Base-by-base conservation (phyloP, 1,140 invertebrate genomes). In the Cotesia glomerata region DNA sequence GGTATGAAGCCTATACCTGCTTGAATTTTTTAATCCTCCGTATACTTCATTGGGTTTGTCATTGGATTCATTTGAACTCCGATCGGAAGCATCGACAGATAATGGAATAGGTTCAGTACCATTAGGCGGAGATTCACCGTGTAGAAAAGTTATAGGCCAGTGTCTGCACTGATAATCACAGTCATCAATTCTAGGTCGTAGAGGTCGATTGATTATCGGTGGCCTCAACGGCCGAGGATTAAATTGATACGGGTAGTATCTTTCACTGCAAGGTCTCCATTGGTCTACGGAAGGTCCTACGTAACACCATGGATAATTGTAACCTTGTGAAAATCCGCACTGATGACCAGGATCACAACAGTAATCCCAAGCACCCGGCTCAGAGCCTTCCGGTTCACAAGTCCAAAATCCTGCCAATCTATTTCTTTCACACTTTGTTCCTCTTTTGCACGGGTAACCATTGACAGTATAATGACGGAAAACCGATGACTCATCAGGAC, bases 261-360 rank as follows among this genome's bases (percentile, higher is more conserved):
- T 89, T 74, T 95, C 93, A 77, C 91, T 94, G 80, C 94, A 95
- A 18, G 94, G 94, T 26, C 94, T 87, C 93, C 93, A 95, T 86
- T 95, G 93, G 52, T 94, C 92, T 8, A 88, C 84, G 1, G 85
- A 85, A 8, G 90, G 88, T 58, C 94, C 94, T 3, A 95, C 94
- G 82, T 93, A 93, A 80, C 93, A 95, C 93, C 93, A 95, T 65
- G 92, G 92, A 82, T 94, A 94, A 71, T 89, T 87, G 77, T 91
- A 93, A 68, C 93, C 93, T 79, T 92, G 89, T 34, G 93, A 94
- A 79, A 92, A 94, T n/a, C 93, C 94, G 80, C 94, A 95, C 16
- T 91, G 90, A 81, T 94, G 93, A 63, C 90, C 90, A n/a, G 93
- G 92, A 64, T 92, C 89, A 78, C 93, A 95, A 76, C 93, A 95